phyloP scores from a whole-genome alignment of 1,140 invertebrate genomes.

The Tetramorium alpestre region DNA sequence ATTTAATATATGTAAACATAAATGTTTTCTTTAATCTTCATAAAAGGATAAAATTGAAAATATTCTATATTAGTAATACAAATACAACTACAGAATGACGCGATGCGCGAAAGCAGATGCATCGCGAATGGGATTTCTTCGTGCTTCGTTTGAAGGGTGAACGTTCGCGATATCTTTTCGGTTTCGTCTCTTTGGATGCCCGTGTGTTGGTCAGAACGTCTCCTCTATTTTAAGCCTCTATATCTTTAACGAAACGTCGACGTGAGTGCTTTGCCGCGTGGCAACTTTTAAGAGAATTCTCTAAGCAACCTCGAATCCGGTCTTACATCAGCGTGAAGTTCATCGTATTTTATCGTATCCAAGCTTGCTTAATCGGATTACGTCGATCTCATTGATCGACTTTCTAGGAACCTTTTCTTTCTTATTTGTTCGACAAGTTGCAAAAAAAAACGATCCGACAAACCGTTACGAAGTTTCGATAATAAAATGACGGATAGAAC shows the following conservation, averaged over 20 bases:
- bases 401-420: neutral
- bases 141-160: conserved; percentile 15
- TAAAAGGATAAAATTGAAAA: neutral
- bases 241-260: conserved; percentile 58
- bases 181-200: conserved; percentile 26
- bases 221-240: conserved; percentile 65
- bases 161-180: conserved; percentile 46
- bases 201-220: conserved; percentile 28
- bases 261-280: conserved; percentile 14
- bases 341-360: neutral
- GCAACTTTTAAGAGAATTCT: conserved; percentile 29
- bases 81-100: neutral
- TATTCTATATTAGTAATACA: neutral
- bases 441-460: neutral
- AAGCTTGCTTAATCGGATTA: neutral
- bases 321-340: neutral
- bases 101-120: neutral
- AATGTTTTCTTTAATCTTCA: neutral
- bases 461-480: neutral
- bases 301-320: conserved; percentile 5
- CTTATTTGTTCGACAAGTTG: no score
- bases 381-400: conserved; percentile 12
- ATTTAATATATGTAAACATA: neutral
- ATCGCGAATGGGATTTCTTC: neutral
- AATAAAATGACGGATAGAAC: conserved; percentile 4